Base-by-base conservation (phyloP, 2,113 vertebrate species). In the Microtus ochrogaster region DNA sequence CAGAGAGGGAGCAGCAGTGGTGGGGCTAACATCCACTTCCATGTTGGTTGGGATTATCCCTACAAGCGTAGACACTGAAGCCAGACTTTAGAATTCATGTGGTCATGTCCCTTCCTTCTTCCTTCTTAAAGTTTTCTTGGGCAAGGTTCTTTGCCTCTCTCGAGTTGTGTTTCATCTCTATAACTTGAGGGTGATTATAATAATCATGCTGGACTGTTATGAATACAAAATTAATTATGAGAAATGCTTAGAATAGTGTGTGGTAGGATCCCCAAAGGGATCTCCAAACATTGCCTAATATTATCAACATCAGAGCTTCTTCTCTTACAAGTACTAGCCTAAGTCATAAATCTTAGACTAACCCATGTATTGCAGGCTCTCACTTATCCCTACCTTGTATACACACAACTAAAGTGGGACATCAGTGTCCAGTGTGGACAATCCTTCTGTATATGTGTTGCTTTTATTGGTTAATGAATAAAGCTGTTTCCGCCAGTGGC, bases 121-220 rank as follows among this genome's bases (percentile, higher is more conserved):
- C 19, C 24, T 95, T 76, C 19, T 44, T 61, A 73, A 61, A n/a
- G 63, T 70, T 49, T 63, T 89, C 90, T 39, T 81, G n/a, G 81
- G 9, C 5, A 19, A 90, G 22, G 83, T 94, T 49, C 72, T 81
- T 92, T 76, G 52, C 39, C 39, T 90, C 52, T 93, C 44, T 85
- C 39, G 90, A 12, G 84, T 47, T 97, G 74, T 88, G 11, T 82
- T 94, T 95, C 26, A 76, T 91, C 14, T 73, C 66, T 85, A 66
- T 94, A 95, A 94, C 77, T 66, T 85, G 44, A 41, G 24, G 26
- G 39, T 93, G 72, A 52, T 68, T 93, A 90, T 82, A 52, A 93
- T 68, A 19, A 33, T 83, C 41, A 36, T 58, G 24, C 47, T 68
- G 92, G 79, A 9, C 52, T 73, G 26, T 81, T 92, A 63, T 33